Evolutionary conservation across 2,113 vertebrate genomes (phyloP).

Genomic region (Prunella himalayana): DNA sequence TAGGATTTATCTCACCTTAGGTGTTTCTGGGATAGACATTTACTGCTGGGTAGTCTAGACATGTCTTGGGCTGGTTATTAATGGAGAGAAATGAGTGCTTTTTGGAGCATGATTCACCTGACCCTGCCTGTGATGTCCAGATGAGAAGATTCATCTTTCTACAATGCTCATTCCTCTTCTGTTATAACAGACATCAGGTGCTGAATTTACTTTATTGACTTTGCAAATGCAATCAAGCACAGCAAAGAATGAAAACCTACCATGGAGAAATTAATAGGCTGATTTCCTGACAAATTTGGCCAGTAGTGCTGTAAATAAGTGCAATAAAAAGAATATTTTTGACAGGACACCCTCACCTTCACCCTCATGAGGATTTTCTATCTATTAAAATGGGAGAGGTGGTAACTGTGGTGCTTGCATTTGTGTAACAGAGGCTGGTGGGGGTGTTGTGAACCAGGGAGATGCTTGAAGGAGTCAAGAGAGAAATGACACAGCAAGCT

Average conservation of each 20-base stretch:
- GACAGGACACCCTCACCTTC: background rate
- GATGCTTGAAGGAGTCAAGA: background rate
- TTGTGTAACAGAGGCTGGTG: background rate
- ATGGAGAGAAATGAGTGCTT: background rate
- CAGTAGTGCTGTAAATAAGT: background rate
- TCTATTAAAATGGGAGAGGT: background rate
- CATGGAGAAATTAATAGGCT: background rate
- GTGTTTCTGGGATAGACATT: background rate
- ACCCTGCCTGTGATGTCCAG: background rate
- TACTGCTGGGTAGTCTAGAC: conserved; percentile 19
- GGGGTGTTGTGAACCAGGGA: background rate
- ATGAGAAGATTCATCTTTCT: background rate
- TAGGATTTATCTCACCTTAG: background rate
- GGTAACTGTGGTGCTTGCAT: background rate
- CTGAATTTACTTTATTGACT: background rate
- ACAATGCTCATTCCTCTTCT: background rate
- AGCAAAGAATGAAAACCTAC: background rate
- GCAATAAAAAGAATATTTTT: background rate
- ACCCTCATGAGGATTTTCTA: background rate
- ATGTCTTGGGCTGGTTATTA: background rate
- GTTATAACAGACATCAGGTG: background rate
- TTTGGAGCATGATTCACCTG: background rate
- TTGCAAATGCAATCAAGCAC: background rate
- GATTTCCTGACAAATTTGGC: background rate
- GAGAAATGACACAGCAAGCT: background rate